Percentiles rank a stretch among this genome's conserved stretches.
Evolutionary conservation across 2,888 invertebrate species (phyloP).

Genomic region (Zaprionus lineosus): DNA sequence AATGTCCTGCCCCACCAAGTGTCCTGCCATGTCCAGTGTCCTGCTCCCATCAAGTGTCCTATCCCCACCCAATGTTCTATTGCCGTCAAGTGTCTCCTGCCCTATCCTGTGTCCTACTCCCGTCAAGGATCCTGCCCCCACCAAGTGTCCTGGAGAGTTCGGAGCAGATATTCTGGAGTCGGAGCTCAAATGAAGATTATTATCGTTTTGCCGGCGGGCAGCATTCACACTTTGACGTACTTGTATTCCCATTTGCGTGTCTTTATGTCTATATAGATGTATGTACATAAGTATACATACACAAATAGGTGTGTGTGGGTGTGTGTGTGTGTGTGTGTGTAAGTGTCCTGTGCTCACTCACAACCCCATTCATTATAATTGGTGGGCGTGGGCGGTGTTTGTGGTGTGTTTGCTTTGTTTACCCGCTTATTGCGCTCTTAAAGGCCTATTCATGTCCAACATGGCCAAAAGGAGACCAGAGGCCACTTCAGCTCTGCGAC

Average conservation of each 20-base stretch:
- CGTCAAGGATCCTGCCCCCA: too few species aligned
- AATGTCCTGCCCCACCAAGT: too few species aligned
- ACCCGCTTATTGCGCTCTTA: constrained; percentile 48
- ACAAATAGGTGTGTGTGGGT: too few species aligned
- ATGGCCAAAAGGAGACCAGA: constrained; percentile 20
- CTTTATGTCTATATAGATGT: background rate
- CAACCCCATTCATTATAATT: constrained; percentile 55
- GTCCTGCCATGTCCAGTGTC: too few species aligned
- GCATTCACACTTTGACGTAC: constrained; percentile 59
- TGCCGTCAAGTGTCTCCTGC: too few species aligned
- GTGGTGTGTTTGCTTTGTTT: constrained; percentile 23
- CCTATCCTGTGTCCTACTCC: too few species aligned
- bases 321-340: background rate
- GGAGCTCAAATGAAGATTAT: constrained; percentile 65
- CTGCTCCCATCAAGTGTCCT: too few species aligned
- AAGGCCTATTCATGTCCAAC: constrained; percentile 66
- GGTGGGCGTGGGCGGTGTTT: constrained; percentile 44
- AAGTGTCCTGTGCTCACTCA: too few species aligned
- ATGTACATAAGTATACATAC: background rate
- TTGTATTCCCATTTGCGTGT: background rate
- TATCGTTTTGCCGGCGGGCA: constrained; percentile 63
- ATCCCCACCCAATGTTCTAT: too few species aligned
- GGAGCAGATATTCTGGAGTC: constrained; percentile 19
- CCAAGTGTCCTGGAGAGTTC: too few species aligned
- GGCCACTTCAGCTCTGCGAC: constrained; percentile 46